Conservation (phyloP, 53 echinoderm and acorn worm species). For the Paracentrotus lividus region DNA sequence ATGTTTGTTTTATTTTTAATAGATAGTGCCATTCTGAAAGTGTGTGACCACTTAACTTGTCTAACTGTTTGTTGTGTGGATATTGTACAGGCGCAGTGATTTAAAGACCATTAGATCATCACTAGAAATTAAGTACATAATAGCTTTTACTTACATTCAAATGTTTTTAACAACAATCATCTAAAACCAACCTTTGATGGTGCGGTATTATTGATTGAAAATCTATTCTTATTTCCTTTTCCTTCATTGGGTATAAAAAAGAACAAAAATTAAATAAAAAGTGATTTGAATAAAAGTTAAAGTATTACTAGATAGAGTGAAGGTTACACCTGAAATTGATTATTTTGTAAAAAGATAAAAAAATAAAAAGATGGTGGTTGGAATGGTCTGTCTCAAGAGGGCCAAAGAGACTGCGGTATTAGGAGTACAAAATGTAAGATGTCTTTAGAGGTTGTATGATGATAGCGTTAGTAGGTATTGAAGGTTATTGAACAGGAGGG, state of each 20-base stretch:
- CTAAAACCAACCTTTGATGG: not conserved
- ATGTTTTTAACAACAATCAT: slow-evolving; percentile 20
- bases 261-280: not conserved
- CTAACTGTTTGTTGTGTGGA: not conserved
- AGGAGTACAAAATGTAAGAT: not conserved
- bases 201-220: not conserved
- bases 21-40: not conserved
- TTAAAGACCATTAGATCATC: not conserved
- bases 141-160: not conserved
- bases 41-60: not conserved
- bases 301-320: slow-evolving; percentile 3
- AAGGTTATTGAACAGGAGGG: slow-evolving; percentile 7
- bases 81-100: not conserved
- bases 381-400: not conserved
- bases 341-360: not conserved
- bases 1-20: too few species aligned
- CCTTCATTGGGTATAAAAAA: not conserved
- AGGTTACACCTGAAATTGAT: slow-evolving; percentile 46
- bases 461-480: slow-evolving; percentile 11
- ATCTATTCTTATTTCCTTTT: slow-evolving; percentile 13
- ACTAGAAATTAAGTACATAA: slow-evolving; percentile 1
- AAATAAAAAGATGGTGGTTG: slow-evolving; percentile 29
- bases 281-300: not conserved
- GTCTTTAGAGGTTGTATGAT: not conserved
- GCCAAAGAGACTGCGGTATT: not conserved